Percentiles rank a stretch among this genome's conserved stretches.
These are phyloP conservation scores for Papilio polytes DNA, from an alignment of 1,140 invertebrate genomes.

Conservation along the genomic window DNA sequence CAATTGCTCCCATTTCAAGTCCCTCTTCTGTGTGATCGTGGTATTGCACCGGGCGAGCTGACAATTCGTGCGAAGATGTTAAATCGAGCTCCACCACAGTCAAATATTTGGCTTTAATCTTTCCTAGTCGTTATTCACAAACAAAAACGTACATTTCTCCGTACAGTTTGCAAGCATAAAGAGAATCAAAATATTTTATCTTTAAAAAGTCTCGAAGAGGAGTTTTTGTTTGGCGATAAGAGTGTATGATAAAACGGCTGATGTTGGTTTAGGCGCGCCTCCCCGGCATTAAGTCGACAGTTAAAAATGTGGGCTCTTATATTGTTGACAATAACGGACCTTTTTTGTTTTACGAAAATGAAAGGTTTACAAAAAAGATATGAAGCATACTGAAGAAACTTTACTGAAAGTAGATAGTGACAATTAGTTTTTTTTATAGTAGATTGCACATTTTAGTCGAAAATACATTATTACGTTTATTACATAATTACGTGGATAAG, in stretches of 20 bases:
- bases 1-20: too few species aligned
- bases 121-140: background rate
- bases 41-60: too few species aligned
- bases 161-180: background rate
- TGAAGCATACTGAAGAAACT: background rate
- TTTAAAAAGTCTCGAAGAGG: constrained; percentile 11
- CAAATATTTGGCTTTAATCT: background rate
- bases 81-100: too few species aligned
- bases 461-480: too few species aligned
- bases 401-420: background rate
- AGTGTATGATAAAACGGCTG: constrained; percentile 24
- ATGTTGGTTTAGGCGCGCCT: constrained; percentile 22
- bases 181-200: constrained; percentile 10
- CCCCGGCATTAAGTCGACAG: constrained; percentile 19
- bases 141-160: background rate
- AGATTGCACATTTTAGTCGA: too few species aligned
- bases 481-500: too few species aligned
- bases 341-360: constrained; percentile 16
- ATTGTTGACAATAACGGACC: constrained; percentile 24
- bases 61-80: too few species aligned
- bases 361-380: background rate
- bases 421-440: background rate
- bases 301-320: constrained; percentile 23
- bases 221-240: constrained; percentile 21
- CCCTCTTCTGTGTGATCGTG: too few species aligned